Evolutionary conservation across 1,140 invertebrate species (phyloP).

Genomic region (Bombus waltoni): DNA sequence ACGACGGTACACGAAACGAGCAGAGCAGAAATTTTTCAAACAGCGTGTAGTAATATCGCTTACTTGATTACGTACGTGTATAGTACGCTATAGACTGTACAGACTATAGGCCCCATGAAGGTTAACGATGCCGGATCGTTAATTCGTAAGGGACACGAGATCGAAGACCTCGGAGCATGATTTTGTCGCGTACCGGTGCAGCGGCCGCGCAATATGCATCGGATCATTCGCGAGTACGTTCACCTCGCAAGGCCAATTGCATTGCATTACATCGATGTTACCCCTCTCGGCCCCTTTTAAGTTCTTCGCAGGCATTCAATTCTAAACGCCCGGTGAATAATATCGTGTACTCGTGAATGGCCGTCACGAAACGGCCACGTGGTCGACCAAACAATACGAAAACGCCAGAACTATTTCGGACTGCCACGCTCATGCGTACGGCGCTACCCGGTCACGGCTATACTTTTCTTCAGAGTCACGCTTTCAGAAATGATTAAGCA

Average conservation of each 20-base stretch:
- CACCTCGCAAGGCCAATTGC: constrained; percentile 70
- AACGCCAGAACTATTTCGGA: constrained; percentile 5
- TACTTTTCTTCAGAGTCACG: not conserved
- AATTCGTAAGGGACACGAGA: constrained; percentile 15
- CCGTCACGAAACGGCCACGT: constrained; percentile 48
- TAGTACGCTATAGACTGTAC: too few species aligned
- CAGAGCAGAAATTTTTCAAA: too few species aligned
- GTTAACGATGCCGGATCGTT: not conserved
- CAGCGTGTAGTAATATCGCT: too few species aligned
- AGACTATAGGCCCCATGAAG: not conserved
- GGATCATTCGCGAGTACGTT: constrained; percentile 61
- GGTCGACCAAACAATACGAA: constrained; percentile 48
- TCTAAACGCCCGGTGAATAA: constrained; percentile 58
- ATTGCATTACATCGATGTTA: constrained; percentile 54
- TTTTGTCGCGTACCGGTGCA: constrained; percentile 41
- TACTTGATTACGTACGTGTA: too few species aligned
- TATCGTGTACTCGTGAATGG: constrained; percentile 58
- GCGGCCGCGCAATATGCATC: constrained; percentile 44
- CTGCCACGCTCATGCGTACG: not conserved
- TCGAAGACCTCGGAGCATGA: constrained; percentile 30
- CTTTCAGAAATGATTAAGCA: too few species aligned
- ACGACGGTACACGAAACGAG: too few species aligned
- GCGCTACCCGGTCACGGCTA: too few species aligned
- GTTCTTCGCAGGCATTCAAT: constrained; percentile 59
- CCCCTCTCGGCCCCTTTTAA: constrained; percentile 41